These are phyloP conservation scores for Pipistrellus pipistrellus DNA, from an alignment of 2,797 vertebrate genomes.

Conservation along the genomic window DNA sequence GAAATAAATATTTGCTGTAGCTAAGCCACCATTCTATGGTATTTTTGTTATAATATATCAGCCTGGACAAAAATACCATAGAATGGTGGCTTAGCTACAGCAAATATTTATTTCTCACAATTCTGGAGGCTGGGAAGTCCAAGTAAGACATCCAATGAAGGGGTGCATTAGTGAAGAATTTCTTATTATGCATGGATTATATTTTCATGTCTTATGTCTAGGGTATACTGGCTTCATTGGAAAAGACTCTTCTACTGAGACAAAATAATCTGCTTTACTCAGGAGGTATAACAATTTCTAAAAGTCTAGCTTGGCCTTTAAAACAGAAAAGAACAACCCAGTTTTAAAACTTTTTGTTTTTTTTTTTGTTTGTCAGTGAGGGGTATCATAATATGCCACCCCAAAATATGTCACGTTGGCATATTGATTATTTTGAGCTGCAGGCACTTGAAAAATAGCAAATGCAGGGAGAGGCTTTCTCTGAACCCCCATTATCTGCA, in stretches of 20 bases:
- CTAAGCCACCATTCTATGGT: background rate
- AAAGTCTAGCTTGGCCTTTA: background rate
- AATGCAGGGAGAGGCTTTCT: background rate
- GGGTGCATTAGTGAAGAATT: background rate
- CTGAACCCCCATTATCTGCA: background rate
- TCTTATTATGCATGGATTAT: background rate
- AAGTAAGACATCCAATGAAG: constrained; percentile 7
- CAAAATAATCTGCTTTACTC: background rate
- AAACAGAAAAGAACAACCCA: background rate
- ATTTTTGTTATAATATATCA: constrained; percentile 8
- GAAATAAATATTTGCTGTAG: background rate
- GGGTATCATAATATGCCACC: background rate
- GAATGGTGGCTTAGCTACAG: too few relatives aligned
- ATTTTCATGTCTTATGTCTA: constrained; percentile 25
- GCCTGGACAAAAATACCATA: too few relatives aligned
- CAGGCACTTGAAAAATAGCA: background rate
- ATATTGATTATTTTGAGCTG: background rate
- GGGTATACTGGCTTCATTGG: background rate
- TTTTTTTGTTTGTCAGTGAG: background rate
- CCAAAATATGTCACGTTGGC: background rate
- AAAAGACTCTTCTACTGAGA: background rate
- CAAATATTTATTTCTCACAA: too few relatives aligned
- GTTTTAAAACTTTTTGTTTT: constrained; percentile 44
- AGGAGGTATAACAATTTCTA: background rate
- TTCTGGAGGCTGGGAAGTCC: too few relatives aligned